Evolutionary conservation across 2,888 invertebrate species (phyloP).

Genomic region (Antitype chi): DNA sequence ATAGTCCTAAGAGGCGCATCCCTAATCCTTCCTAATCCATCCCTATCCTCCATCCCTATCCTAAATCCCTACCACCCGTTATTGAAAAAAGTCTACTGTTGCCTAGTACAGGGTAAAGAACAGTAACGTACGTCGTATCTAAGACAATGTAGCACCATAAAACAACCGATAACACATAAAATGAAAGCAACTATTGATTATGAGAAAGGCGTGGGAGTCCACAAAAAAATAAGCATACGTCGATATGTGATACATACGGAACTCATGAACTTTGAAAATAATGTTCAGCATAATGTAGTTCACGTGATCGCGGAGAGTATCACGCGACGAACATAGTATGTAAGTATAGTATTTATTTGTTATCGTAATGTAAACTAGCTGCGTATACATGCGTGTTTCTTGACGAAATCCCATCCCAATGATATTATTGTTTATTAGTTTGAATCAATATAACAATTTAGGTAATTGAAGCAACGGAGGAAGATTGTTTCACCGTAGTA

Average conservation of each 20-base stretch:
- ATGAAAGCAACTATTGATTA: conserved; percentile 35
- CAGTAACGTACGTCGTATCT: background rate
- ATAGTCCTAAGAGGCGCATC: too few species aligned
- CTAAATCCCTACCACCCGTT: too few species aligned
- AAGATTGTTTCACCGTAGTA: background rate
- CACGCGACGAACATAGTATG: conserved; percentile 51
- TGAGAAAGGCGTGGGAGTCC: conserved; percentile 38
- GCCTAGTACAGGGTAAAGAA: background rate
- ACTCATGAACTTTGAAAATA: conserved; percentile 62
- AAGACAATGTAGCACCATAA: background rate
- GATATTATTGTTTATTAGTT: background rate
- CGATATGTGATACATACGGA: conserved; percentile 37
- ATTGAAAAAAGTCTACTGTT: background rate
- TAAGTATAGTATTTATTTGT: conserved; percentile 19
- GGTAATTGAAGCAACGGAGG: background rate
- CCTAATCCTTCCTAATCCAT: too few species aligned
- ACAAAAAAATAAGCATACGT: conserved; percentile 49
- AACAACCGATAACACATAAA: conserved; percentile 1
- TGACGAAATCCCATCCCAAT: conserved; percentile 14
- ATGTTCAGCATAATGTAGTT: conserved; percentile 42
- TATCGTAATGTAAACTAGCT: conserved; percentile 31
- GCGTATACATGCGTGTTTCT: conserved; percentile 9
- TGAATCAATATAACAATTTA: background rate
- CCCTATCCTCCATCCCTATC: too few species aligned
- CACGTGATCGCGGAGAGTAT: conserved; percentile 50